phyloP scores from a whole-genome alignment of 2,888 invertebrate species.

The Lingula anatina region DNA sequence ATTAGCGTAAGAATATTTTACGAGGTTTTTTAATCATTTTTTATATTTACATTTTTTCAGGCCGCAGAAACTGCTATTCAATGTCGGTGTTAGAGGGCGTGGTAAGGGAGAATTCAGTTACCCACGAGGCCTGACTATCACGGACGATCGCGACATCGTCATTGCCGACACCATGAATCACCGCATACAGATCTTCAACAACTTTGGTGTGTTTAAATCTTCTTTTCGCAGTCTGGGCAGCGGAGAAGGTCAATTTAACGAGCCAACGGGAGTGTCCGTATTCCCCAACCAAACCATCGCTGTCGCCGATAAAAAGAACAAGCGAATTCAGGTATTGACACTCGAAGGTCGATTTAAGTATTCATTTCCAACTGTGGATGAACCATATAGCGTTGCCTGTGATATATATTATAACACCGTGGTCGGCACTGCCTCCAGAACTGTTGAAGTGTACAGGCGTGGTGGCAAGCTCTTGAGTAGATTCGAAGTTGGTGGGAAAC shows the following conservation, averaged over 20 bases:
- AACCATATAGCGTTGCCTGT: constrained; percentile 30
- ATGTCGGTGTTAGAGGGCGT: constrained; percentile 27
- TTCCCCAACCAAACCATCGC: constrained; percentile 38
- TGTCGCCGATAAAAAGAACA: constrained; percentile 42
- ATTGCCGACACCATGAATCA: constrained; percentile 44
- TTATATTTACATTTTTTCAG: constrained; percentile 33
- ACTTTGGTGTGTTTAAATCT: constrained; percentile 28
- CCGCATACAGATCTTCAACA: constrained; percentile 35
- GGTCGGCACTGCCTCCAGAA: constrained; percentile 23
- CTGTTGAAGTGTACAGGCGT: constrained; percentile 29
- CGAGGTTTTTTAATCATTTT: no score
- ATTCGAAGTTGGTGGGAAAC: constrained; percentile 1
- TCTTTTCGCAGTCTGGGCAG: constrained; percentile 29
- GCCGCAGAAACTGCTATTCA: constrained; percentile 36
- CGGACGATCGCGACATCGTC: constrained; percentile 27
- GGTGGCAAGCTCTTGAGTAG: constrained; percentile 20
- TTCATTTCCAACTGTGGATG: constrained; percentile 19
- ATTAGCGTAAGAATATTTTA: no score
- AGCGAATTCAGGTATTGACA: constrained; percentile 31
- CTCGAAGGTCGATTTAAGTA: constrained; percentile 24
- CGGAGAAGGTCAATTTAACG: constrained; percentile 30
- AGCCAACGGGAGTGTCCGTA: constrained; percentile 35
- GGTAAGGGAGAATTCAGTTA: constrained; percentile 33
- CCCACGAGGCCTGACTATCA: constrained; percentile 34
- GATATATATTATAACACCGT: constrained; percentile 30